These are phyloP conservation scores for Triops longicaudatus DNA, from an alignment of 1,140 invertebrate genomes.

Conservation along the genomic window DNA sequence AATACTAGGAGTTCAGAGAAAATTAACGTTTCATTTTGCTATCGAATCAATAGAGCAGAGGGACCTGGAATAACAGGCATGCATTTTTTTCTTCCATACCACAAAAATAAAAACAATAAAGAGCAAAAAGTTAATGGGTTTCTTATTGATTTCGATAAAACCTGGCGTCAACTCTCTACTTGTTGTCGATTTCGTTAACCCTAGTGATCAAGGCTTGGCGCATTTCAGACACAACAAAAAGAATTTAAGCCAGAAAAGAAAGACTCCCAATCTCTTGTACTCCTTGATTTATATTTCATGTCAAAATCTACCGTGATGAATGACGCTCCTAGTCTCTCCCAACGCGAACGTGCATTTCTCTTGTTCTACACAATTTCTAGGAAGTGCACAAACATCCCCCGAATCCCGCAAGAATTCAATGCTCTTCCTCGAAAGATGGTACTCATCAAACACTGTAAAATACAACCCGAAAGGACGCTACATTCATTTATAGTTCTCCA, in stretches of 20 bases:
- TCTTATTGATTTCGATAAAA: slow-evolving; percentile 11
- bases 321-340: background rate
- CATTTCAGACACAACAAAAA: background rate
- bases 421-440: no score
- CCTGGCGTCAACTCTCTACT: background rate
- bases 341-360: background rate
- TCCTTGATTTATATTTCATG: background rate
- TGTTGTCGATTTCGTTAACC: background rate
- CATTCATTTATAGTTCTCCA: no score
- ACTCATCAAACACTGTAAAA: no score
- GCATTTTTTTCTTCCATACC: background rate
- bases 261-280: background rate
- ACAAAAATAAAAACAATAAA: background rate
- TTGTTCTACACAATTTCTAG: background rate
- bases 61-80: background rate
- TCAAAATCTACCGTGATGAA: slow-evolving; percentile 1
- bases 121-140: slow-evolving; percentile 1
- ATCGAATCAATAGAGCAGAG: background rate
- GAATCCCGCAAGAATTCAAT: no score
- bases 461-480: no score
- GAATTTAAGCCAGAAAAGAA: background rate
- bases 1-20: no score
- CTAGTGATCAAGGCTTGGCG: background rate
- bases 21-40: no score
- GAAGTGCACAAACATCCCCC: no score